Percentiles rank a stretch among this genome's conserved stretches.
Evolutionary conservation across 2,888 invertebrate species (phyloP).

Genomic region (Cheiracanthium punctorium): DNA sequence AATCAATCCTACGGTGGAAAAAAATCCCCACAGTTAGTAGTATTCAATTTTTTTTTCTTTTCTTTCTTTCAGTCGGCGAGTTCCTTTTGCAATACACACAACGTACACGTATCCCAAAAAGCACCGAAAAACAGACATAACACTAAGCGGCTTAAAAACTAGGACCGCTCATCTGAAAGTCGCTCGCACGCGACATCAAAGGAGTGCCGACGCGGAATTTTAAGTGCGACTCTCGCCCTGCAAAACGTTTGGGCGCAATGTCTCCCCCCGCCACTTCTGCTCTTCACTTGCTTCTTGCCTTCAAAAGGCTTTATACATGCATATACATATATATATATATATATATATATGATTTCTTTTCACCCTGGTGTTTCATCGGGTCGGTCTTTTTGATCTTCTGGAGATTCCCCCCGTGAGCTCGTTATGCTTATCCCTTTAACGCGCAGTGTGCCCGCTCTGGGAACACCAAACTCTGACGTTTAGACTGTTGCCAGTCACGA

Average conservation of each 20-base stretch:
- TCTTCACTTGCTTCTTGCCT: conserved; percentile 4
- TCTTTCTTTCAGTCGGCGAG: no score
- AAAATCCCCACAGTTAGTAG: no score
- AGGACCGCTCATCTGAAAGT: not conserved
- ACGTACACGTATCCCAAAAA: no score
- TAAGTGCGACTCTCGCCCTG: conserved; percentile 36
- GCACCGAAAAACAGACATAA: no score
- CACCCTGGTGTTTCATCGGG: conserved; percentile 3
- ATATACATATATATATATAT: no score
- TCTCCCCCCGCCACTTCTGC: conserved; percentile 1
- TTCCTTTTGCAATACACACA: no score
- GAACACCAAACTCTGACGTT: no score
- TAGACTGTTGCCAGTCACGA: no score
- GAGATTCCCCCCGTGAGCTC: not conserved
- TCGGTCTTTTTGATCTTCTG: conserved; percentile 19
- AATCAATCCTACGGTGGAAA: no score
- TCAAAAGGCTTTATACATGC: conserved; percentile 15
- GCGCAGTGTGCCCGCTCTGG: no score
- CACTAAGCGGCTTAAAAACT: not conserved
- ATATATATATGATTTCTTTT: not conserved
- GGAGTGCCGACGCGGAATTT: conserved; percentile 39
- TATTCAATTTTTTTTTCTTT: no score
- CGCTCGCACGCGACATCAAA: conserved; percentile 43
- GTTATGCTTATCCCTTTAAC: no score
- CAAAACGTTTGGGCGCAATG: conserved; percentile 1